phyloP scores from a whole-genome alignment of 2,797 vertebrate genomes.

The Pelochelys cantorii region DNA sequence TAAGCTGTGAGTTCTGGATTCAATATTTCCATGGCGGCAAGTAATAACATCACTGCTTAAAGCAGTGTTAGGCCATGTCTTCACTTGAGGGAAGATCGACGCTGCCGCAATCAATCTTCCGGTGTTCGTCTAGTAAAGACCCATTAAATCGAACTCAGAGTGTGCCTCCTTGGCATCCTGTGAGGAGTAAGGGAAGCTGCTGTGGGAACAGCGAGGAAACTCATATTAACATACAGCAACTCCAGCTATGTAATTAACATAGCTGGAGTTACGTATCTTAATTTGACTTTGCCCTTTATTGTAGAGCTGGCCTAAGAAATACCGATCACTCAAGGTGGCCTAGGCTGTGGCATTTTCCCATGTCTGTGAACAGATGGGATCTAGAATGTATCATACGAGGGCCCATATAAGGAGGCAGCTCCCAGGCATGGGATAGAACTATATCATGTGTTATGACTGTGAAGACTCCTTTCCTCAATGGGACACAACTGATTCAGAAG shows the following conservation, averaged over 20 bases:
- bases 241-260: too few relatives aligned
- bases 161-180: too few relatives aligned
- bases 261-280: too few relatives aligned
- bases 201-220: too few relatives aligned
- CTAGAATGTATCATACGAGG: neutral
- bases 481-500: neutral
- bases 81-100: too few relatives aligned
- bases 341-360: neutral
- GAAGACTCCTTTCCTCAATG: fast-evolving
- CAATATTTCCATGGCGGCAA: neutral
- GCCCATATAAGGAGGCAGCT: neutral
- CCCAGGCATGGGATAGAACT: neutral
- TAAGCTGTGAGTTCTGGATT: neutral
- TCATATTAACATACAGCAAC: too few relatives aligned
- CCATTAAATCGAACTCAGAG: too few relatives aligned
- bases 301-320: too few relatives aligned
- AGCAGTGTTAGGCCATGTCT: neutral
- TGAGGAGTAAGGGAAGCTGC: too few relatives aligned
- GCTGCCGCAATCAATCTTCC: too few relatives aligned
- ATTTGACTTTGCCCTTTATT: too few relatives aligned
- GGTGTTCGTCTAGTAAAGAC: too few relatives aligned
- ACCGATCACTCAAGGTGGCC: neutral
- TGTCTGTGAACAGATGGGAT: neutral
- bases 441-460: fast-evolving
- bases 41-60: neutral